phyloP scores from a whole-genome alignment of 2,888 invertebrate genomes.

The Eilema caniola region DNA sequence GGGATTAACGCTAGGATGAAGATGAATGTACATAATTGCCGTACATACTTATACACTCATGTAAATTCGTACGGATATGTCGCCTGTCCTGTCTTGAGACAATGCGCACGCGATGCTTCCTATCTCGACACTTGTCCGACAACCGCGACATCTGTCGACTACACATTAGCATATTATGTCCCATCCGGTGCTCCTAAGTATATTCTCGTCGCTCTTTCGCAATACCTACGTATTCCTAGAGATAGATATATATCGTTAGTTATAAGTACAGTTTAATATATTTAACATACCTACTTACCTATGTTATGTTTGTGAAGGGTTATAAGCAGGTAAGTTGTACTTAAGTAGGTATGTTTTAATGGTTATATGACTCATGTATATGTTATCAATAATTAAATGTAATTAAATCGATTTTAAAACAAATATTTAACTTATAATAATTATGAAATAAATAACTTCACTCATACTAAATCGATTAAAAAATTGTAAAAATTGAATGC shows the following conservation, averaged over 20 bases:
- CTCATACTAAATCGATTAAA: no score
- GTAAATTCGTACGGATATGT: not conserved
- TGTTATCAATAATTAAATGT: not conserved
- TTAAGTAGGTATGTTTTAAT: not conserved
- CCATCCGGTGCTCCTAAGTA: not conserved
- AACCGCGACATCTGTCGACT: slow-evolving; percentile 39
- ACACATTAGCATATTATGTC: slow-evolving; percentile 28
- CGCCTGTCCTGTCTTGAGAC: not conserved
- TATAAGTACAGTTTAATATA: not conserved
- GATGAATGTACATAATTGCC: not conserved
- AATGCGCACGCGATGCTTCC: slow-evolving; percentile 25
- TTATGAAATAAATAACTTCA: no score
- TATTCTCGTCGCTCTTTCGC: not conserved
- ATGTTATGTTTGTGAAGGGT: not conserved
- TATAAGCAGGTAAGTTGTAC: no score
- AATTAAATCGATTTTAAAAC: not conserved
- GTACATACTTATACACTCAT: not conserved
- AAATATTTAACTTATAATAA: not conserved
- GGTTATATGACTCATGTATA: not conserved
- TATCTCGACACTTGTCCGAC: slow-evolving; percentile 44
- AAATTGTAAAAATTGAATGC: no score
- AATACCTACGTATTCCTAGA: not conserved
- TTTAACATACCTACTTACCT: not conserved
- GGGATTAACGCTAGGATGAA: no score
- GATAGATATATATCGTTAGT: not conserved